Evolutionary conservation across 2,888 invertebrate species (phyloP).

Genomic region (Pristionchus entomophagus): DNA sequence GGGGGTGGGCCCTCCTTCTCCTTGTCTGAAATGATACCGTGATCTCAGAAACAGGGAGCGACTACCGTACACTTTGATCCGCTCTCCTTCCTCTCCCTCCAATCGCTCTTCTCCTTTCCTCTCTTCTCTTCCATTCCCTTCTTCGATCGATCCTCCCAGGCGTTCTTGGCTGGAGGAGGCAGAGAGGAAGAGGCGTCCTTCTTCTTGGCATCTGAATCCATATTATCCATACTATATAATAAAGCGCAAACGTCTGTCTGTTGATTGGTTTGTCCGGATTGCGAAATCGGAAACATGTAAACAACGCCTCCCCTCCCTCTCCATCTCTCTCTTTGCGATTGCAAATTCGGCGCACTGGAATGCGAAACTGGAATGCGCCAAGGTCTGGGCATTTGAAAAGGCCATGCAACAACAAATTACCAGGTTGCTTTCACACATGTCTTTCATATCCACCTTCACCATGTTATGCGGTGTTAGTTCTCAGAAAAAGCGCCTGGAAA

Average conservation of each 20-base stretch:
- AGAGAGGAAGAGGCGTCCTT: neutral
- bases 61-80: slow-evolving; percentile 33
- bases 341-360: too few relatives aligned
- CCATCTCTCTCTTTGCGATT: too few relatives aligned
- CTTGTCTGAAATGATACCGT: neutral
- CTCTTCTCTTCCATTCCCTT: slow-evolving; percentile 34
- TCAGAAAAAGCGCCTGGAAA: too few relatives aligned
- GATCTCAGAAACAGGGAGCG: neutral
- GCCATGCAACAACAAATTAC: neutral
- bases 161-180: slow-evolving; percentile 11
- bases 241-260: too few relatives aligned
- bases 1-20: slow-evolving; percentile 33
- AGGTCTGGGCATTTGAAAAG: neutral
- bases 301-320: too few relatives aligned
- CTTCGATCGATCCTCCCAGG: slow-evolving; percentile 45
- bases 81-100: neutral
- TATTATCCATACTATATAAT: neutral
- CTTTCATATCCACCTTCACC: too few relatives aligned
- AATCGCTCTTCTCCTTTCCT: neutral
- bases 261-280: too few relatives aligned
- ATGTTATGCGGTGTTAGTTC: too few relatives aligned
- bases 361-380: too few relatives aligned
- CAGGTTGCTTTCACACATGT: too few relatives aligned
- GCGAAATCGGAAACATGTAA: too few relatives aligned
- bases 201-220: neutral